Evolutionary conservation across 2,113 vertebrate species (phyloP).

Genomic region (Cyphomyrus plagiostoma): DNA sequence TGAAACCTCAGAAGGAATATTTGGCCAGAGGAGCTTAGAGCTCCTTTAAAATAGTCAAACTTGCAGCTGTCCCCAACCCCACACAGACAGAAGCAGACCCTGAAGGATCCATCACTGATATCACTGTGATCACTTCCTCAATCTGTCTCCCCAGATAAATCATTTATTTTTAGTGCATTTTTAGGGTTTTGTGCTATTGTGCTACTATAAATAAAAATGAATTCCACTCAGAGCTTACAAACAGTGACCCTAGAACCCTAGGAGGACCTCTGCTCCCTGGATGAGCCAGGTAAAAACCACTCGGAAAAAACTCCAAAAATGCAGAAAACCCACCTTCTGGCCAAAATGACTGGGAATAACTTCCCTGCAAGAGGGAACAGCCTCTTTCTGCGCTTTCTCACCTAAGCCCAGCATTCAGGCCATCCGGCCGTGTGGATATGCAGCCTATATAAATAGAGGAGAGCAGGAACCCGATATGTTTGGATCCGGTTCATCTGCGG

Average conservation of each 20-base stretch:
- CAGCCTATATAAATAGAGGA: constrained; percentile 62
- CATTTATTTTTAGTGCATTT: neutral
- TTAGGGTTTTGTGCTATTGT: neutral
- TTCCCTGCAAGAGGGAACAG: constrained; percentile 35
- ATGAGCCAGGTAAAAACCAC: neutral
- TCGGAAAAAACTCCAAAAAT: neutral
- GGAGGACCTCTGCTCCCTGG: neutral
- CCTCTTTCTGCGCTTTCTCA: constrained; percentile 50
- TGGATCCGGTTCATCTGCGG: constrained; percentile 46
- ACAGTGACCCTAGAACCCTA: neutral
- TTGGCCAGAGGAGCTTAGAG: neutral
- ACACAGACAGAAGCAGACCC: neutral
- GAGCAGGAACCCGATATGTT: constrained; percentile 57
- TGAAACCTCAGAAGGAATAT: neutral
- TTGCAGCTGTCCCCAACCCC: constrained; percentile 14
- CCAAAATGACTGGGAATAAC: constrained; percentile 38
- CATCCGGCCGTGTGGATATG: constrained; percentile 58
- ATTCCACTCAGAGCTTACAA: neutral
- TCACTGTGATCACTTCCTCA: neutral
- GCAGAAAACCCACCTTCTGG: constrained; percentile 21
- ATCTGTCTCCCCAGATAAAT: neutral
- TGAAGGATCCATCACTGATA: neutral
- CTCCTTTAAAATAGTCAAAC: constrained; percentile 7
- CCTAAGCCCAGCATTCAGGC: constrained; percentile 51
- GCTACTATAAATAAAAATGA: neutral